Evolutionary conservation across 2,797 vertebrate species (phyloP).

Genomic region (Zenarchopterus dispar): DNA sequence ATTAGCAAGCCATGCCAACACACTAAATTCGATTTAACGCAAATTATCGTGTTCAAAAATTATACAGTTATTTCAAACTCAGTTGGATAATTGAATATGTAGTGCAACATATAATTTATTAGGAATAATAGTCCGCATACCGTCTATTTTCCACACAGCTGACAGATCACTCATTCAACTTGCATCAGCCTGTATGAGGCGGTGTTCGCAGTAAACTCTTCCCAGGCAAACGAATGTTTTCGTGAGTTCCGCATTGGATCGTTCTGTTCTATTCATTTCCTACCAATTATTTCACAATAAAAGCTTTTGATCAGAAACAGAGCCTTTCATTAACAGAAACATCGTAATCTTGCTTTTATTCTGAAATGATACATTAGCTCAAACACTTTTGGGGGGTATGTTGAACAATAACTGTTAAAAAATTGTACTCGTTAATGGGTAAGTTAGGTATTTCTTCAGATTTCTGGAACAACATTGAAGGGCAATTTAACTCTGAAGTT

Average conservation of each 20-base stretch:
- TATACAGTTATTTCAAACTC: rapidly evolving
- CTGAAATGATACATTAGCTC: constrained; percentile 17
- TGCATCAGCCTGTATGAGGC: constrained; percentile 69
- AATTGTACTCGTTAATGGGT: background rate
- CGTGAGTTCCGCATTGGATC: constrained; percentile 43
- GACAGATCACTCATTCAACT: constrained; percentile 68
- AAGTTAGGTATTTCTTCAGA: background rate
- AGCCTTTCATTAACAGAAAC: rapidly evolving
- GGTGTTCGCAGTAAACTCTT: constrained; percentile 45
- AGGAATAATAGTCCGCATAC: constrained; percentile 26
- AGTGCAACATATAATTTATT: background rate
- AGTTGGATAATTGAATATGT: rapidly evolving
- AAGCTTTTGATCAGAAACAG: background rate
- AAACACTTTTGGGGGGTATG: constrained; percentile 3
- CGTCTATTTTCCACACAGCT: constrained; percentile 16
- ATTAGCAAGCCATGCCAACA: constrained; percentile 6
- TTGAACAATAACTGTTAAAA: background rate
- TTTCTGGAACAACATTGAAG: constrained; percentile 2
- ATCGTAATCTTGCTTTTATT: constrained; percentile 24
- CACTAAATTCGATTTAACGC: background rate
- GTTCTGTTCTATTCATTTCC: background rate
- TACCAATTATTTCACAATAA: constrained; percentile 51
- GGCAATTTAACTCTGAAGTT: background rate
- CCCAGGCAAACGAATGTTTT: constrained; percentile 26
- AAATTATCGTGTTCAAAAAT: background rate